Evolutionary conservation across 2,797 vertebrate genomes (phyloP).

Genomic region (Zalophus californianus): DNA sequence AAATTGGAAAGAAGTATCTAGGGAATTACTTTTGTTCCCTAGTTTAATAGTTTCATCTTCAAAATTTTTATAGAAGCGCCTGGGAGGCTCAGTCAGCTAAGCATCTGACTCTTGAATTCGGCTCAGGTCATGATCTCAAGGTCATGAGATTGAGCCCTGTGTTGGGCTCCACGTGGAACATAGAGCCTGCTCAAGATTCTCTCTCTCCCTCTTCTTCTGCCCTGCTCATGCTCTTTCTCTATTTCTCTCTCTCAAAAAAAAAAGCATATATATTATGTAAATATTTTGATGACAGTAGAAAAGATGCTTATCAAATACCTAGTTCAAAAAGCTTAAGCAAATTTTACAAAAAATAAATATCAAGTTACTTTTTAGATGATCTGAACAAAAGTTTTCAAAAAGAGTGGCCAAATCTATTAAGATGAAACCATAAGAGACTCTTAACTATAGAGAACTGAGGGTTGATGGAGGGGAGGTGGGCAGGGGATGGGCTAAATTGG

Average conservation of each 20-base stretch:
- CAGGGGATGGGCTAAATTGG: neutral
- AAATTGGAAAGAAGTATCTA: conserved; percentile 30
- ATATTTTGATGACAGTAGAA: neutral
- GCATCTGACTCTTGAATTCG: neutral
- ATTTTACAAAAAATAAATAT: conserved; percentile 27
- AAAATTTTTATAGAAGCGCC: neutral
- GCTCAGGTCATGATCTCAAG: neutral
- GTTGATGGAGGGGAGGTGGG: neutral
- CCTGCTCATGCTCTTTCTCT: neutral
- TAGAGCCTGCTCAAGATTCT: neutral
- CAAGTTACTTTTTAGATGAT: conserved; percentile 37
- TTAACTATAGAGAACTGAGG: neutral
- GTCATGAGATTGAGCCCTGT: neutral
- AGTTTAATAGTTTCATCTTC: neutral
- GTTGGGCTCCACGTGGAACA: neutral
- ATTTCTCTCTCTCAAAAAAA: neutral
- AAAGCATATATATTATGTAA: neutral
- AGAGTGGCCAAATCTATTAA: neutral
- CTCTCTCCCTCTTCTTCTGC: neutral
- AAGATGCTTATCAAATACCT: conserved; percentile 49
- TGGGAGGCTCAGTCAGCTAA: neutral
- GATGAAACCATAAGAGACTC: neutral
- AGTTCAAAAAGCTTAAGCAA: neutral
- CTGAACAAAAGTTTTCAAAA: neutral
- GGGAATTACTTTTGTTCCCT: neutral